Evolutionary conservation across 37 sponge, comb jelly and placozoan genomes (phyloP).

Genomic region (Chondrosia reniformis): DNA sequence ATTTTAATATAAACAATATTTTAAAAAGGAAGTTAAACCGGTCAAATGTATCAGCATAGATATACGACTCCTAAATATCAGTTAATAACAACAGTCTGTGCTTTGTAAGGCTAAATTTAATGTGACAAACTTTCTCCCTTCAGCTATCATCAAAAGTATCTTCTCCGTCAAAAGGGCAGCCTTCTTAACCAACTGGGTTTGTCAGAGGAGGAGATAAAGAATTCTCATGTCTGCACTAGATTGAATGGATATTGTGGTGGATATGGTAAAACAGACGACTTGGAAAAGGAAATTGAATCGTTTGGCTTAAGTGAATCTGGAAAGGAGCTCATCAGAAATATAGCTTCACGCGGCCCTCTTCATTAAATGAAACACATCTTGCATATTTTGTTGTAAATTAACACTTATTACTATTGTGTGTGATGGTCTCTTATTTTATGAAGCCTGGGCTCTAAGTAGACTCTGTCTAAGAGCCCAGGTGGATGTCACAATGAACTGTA

Average conservation of each 20-base stretch:
- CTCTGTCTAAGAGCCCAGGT: too few species aligned
- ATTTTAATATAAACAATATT: too few species aligned
- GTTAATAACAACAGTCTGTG: too few species aligned
- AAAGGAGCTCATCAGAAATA: conserved; percentile 30
- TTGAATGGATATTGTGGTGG: conserved; percentile 93
- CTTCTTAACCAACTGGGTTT: conserved; percentile 64
- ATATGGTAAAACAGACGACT: conserved; percentile 39
- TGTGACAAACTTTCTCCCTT: too few species aligned
- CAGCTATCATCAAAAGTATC: conserved; percentile 97
- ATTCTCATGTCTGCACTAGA: conserved; percentile 63
- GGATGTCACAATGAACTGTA: too few species aligned
- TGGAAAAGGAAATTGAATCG: conserved; percentile 70
- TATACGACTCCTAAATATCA: too few species aligned
- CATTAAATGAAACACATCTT: conserved; percentile 30
- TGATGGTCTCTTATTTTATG: neutral
- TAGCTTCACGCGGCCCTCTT: conserved; percentile 39
- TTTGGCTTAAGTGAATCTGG: conserved; percentile 46
- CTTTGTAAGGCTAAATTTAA: too few species aligned
- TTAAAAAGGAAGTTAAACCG: too few species aligned
- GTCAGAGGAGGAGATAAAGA: conserved; percentile 73
- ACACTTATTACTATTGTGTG: neutral
- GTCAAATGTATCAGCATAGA: too few species aligned
- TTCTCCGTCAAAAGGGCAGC: conserved; percentile 74
- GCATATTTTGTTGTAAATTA: neutral
- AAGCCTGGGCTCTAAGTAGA: too few species aligned